These are phyloP conservation scores for Galbula dea DNA, from an alignment of 2,113 vertebrate species.

Conservation along the genomic window DNA sequence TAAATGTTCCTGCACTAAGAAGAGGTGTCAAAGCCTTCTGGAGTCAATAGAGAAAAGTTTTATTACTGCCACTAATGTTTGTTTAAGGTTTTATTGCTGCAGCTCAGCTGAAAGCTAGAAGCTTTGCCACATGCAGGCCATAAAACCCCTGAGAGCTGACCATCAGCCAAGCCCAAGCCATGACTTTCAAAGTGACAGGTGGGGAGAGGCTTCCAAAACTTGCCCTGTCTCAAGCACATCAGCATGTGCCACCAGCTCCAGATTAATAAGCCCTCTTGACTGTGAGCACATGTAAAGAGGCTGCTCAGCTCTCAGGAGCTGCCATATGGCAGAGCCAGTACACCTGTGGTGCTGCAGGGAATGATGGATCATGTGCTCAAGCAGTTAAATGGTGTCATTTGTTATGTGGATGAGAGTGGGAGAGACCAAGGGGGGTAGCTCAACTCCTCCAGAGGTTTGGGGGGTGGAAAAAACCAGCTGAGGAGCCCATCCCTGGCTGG, in stretches of 20 bases:
- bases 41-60: background rate
- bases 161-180: background rate
- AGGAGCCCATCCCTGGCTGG: background rate
- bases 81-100: background rate
- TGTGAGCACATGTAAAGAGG: background rate
- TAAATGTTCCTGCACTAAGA: background rate
- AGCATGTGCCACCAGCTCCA: background rate
- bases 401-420: constrained; percentile 25
- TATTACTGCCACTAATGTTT: background rate
- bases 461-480: background rate
- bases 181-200: background rate
- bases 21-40: background rate
- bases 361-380: constrained; percentile 54
- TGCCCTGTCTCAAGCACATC: constrained; percentile 24
- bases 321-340: constrained; percentile 34
- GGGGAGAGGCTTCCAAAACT: background rate
- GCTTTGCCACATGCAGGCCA: background rate
- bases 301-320: background rate
- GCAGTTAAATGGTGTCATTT: constrained; percentile 48
- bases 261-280: constrained; percentile 25
- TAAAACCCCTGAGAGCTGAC: background rate
- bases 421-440: background rate
- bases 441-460: background rate
- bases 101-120: background rate
- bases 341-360: constrained; percentile 39